Evolutionary conservation across 2,113 vertebrate species (phyloP).

Genomic region (Austrofundulus limnaeus): DNA sequence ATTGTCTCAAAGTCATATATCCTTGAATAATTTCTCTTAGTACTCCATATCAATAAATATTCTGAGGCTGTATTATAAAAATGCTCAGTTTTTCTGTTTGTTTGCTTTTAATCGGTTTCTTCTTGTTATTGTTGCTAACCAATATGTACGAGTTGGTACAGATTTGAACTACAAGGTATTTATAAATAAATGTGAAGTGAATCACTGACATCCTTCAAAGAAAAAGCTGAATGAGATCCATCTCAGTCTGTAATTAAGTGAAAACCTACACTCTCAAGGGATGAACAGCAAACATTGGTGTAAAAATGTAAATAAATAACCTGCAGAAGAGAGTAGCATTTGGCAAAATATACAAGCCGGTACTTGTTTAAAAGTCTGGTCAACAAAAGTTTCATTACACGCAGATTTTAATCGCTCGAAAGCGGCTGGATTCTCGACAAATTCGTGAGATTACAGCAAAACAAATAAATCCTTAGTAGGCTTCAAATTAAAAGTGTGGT

Average conservation of each 20-base stretch:
- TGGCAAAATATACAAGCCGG: background rate
- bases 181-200: background rate
- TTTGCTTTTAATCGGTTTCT: background rate
- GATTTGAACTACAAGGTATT: slow-evolving; percentile 13
- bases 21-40: no score
- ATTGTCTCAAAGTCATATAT: no score
- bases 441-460: background rate
- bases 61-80: background rate
- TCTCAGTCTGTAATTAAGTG: background rate
- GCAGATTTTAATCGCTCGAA: background rate
- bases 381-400: no score
- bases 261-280: slow-evolving; percentile 8
- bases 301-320: background rate
- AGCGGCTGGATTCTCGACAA: background rate
- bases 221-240: no score
- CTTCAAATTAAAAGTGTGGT: background rate
- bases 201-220: background rate
- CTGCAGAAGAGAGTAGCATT: background rate
- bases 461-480: background rate
- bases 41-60: background rate
- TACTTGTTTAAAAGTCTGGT: background rate
- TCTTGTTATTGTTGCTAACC: background rate
- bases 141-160: background rate
- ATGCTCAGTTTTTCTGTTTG: background rate
- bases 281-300: background rate